Conservation (phyloP, 2,113 vertebrate species). For the Catharus bicknelli region DNA sequence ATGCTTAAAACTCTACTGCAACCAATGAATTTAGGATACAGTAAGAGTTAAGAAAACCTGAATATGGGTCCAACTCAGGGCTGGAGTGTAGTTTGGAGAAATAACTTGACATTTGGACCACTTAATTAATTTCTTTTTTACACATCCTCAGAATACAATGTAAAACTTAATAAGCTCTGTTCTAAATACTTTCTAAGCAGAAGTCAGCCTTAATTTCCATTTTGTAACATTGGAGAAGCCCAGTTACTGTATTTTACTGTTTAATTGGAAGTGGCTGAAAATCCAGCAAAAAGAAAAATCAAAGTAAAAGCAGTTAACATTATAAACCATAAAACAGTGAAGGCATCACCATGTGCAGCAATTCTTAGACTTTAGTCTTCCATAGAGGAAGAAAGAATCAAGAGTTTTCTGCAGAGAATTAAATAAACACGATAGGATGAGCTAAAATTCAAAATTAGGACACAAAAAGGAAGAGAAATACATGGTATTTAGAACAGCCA, state of each 20-base stretch:
- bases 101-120: background rate
- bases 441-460: background rate
- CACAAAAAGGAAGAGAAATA: background rate
- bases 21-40: background rate
- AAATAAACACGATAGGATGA: background rate
- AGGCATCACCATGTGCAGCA: background rate
- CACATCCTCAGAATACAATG: background rate
- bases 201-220: background rate
- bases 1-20: background rate
- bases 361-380: background rate
- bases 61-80: rapidly evolving
- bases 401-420: background rate
- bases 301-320: background rate
- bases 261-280: background rate
- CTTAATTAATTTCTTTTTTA: background rate
- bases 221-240: background rate
- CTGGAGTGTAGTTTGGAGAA: background rate
- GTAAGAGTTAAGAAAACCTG: background rate
- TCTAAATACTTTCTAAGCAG: background rate
- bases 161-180: background rate
- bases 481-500: background rate
- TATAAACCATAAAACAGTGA: background rate
- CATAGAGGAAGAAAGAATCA: background rate
- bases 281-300: background rate
- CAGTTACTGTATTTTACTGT: background rate